Base-by-base conservation (phyloP, 2,888 invertebrate species). In the Pandemis heparana region DNA sequence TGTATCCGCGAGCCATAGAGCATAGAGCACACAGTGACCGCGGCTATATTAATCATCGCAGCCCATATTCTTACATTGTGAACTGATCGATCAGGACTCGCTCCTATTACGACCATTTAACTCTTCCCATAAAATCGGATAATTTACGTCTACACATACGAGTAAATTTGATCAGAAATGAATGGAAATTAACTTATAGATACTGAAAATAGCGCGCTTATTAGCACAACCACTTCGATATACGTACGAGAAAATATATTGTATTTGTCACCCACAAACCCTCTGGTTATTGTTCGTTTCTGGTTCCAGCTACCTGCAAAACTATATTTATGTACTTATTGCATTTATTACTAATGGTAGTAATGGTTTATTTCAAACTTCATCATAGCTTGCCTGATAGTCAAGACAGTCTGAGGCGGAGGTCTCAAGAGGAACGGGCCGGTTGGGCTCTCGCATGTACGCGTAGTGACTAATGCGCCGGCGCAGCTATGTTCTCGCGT, bases 11-110 rank as follows among this genome's bases (percentile, higher is more conserved):
- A 77, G 75, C 76, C 76, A 72, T 75, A 76, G 76, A 79, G 80
- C 81, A 81, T 82, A 83, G 83, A 80, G 82, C 82, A 83, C 82
- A 76, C 78, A 78, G 76, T 80, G 83, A 82, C 81, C 81, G 79
- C 79, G 75, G 75, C 72, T 75, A 78, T 86, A 92, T 92, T 89
- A 91, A 91, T 92, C 91, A 91, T 84, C 75, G 77, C 77, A 78
- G 75, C 79, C 78, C 80, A 81, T 82, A 87, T 87, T 87, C 85
- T 88, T 83, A 81, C 75, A 78, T 78, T 80, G 74, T 74, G 63
- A 51, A 70, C 74, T 74, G 74, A 74, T 74, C 74, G 70, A 74
- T 74, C 74, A 70, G 65, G 60, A 65, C 60, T 65, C 74, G 23
- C 70, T 74, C 74, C 74, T 70, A 59, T 74, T 74, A 65, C 48